Conservation (phyloP, 1,140 invertebrate species). For the Pemphigus obesinymphae region DNA sequence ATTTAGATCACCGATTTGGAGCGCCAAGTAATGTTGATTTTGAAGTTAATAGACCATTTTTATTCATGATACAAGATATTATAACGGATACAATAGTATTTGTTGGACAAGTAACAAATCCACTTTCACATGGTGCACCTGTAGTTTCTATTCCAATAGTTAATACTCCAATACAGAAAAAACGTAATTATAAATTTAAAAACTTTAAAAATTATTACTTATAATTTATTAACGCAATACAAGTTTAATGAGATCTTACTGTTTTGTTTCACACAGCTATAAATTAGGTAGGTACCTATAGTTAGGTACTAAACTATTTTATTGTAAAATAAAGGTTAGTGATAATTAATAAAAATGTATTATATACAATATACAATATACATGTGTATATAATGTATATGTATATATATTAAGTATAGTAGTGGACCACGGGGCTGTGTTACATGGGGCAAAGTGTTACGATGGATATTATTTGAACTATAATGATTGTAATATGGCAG, state of each 20-base stretch:
- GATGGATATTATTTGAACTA: no score
- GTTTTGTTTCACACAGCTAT: no score
- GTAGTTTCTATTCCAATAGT: background rate
- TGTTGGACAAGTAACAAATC: constrained; percentile 65
- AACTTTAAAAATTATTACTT: background rate
- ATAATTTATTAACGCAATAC: background rate
- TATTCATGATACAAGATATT: constrained; percentile 76
- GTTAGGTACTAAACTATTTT: no score
- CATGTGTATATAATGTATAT: no score
- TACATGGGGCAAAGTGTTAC: no score
- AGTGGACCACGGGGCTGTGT: no score
- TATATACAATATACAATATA: no score
- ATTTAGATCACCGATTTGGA: constrained; percentile 67
- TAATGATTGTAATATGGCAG: no score
- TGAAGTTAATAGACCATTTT: constrained; percentile 66
- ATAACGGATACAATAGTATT: constrained; percentile 65
- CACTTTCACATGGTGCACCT: constrained; percentile 48
- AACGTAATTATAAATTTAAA: background rate
- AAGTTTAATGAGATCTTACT: background rate
- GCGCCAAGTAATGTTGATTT: constrained; percentile 56
- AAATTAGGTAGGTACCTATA: no score
- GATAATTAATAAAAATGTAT: no score
- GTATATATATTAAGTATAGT: no score
- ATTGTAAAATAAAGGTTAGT: no score
- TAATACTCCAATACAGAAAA: background rate